Conservation (phyloP, 2,888 invertebrate species). For the Phanerotoma sp. region DNA sequence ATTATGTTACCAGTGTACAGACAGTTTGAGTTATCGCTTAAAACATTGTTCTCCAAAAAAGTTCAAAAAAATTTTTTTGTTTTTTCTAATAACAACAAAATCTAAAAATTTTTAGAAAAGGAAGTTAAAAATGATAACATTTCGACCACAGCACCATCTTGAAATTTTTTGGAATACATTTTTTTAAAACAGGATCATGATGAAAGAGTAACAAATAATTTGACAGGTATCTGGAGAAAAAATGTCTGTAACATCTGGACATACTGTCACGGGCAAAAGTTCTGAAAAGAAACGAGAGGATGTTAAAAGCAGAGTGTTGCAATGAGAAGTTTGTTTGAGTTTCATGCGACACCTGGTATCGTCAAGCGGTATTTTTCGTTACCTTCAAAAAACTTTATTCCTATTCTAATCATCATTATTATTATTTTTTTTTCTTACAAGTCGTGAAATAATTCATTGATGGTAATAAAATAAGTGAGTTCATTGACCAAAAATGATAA, state of each 20-base stretch:
- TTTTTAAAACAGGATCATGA: not conserved
- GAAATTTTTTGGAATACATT: not conserved
- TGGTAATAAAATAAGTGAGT: no score
- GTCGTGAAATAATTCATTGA: no score
- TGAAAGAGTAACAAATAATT: not conserved
- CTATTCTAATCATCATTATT: not conserved
- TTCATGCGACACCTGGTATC: slow-evolving; percentile 11
- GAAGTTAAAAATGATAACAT: no score
- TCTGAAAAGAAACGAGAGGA: slow-evolving; percentile 3
- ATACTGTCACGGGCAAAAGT: slow-evolving; percentile 11
- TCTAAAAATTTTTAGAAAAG: no score
- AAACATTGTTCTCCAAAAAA: no score
- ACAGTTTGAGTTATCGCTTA: no score
- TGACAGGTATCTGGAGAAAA: not conserved
- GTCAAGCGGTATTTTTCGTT: not conserved
- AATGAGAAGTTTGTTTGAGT: slow-evolving; percentile 3
- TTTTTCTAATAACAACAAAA: no score
- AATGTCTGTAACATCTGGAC: slow-evolving; percentile 10
- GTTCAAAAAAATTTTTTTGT: no score
- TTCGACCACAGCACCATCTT: no score
- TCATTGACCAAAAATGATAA: no score
- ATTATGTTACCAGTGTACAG: no score
- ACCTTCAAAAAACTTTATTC: not conserved
- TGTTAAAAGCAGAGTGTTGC: slow-evolving; percentile 8
- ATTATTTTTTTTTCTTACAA: not conserved